Base-by-base conservation (phyloP, 2,797 vertebrate species). In the Bucorvus abyssinicus region DNA sequence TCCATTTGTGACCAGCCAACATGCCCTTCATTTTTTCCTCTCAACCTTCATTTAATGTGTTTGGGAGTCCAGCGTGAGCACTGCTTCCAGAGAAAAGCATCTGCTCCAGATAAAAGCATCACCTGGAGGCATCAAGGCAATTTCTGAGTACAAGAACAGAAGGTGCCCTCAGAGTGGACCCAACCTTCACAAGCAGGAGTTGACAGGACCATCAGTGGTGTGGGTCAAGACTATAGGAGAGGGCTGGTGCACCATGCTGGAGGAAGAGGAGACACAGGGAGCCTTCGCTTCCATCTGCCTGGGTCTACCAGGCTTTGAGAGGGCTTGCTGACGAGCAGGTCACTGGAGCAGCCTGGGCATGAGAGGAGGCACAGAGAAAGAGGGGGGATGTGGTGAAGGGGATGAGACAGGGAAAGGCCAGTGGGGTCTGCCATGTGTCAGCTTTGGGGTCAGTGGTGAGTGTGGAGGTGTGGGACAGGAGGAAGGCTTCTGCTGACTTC, bases 11-110 rank as follows among this genome's bases (percentile, higher is more conserved):
- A 88, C 52, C 76, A 85, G 70, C 42, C 78, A 82, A 59, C 21
- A 10, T 53, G 73, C 61, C 80, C 86, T 81, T 91, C 77, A 53
- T 80, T 86, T 60, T 24, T 60, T 29, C 59, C 69, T 94, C 85
- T 83, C 69, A 59, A 40, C 76, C 83, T 90, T 93, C 86, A 86
- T 52, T 78, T 86, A 45, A 86, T 68, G 65, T 1, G 1, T 77
- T 78, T 90, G 50, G 45, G 90, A 95, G 69, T 22, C 83, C 83
- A 70, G 0, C 18, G 57, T 75, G 47, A 93, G 53, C 22, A 2
- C 73, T 63, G 42, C n/a, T 90, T 83, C 82, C 90, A 84, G 52
- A 95, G 40, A 73, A 89, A 75, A 89, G 74, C 89, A 91, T 84
- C 87, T 89, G 84, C 47, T 94, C 21, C 55, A 59, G 45, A 63